Evolutionary conservation across 2,113 vertebrate species (phyloP), one percentile per base, ranked within the genome.

Genomic region (Hirundichthys speculiger): DNA sequence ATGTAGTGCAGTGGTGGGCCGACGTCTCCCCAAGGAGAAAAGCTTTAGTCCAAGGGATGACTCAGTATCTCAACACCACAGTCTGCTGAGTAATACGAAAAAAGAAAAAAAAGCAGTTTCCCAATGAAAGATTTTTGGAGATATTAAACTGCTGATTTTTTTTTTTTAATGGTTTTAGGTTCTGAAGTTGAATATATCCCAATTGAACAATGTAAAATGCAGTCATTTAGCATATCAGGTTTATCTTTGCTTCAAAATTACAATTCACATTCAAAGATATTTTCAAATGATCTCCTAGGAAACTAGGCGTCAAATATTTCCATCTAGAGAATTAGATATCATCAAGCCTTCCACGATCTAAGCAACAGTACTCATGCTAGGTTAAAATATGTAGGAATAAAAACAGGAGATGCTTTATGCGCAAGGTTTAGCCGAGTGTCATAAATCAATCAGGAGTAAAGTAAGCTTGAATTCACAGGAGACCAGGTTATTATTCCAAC

Each of bases 1-100:
- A 79, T 71, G 45, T 66, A 66, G 82, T 73, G n/a, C 30, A 4
- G 82, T 73, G 82, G 76, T 83, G 20, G 85, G 73, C 22, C 64
- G 20, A 77, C 79, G 77, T 14, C 24, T 34, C 71, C 34, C 70
- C 72, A 7, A 2, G 18, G 60, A 62, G 41, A 11, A 27, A 50
- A 15, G 40, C 11, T 78, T 66, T 47, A 19, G 53, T 58, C 64
- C 16, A 20, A 27, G 30, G 66, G 52, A 78, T 87, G 70, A 83
- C 68, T 83, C 77, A 74, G 68, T 53, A 24, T 42, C 27, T 59
- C 20, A 15, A 21, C 30, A 54, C 20, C 11, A 1, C 49, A 38
- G 54, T 49, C 42, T 59, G 0, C 27, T 34, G 8, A 54, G 19
- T 13, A 41, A 18, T 19, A 9, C 48, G 2, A 22, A 64, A 43